Base-by-base conservation (phyloP, 2,888 invertebrate species). In the Papilio demoleus region DNA sequence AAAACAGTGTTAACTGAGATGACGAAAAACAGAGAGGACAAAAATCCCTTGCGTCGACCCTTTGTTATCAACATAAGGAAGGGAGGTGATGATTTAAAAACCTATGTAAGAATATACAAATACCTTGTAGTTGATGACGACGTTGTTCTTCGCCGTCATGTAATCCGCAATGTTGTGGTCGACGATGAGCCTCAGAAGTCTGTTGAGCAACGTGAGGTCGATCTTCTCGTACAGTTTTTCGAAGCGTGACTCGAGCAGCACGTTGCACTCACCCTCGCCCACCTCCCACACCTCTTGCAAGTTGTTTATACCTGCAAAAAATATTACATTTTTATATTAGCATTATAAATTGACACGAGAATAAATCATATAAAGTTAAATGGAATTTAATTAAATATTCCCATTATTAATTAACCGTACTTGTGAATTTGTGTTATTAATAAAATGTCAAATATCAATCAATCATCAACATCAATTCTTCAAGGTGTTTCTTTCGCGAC, bases 101-200 rank as follows among this genome's bases (percentile, higher is more conserved):
- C n/a, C n/a, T n/a, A n/a, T n/a, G n/a, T n/a, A n/a, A n/a, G n/a
- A n/a, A n/a, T n/a, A n/a, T n/a, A 6, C 17, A 42, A 1, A 70
- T 77, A 95, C 95, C 94, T 99, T 99, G 92, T 99, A 99, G 90
- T 99, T 99, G 74, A 99, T 99, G 66, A 99, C 98, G n/a, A 99
- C 99, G 92, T 99, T 99, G 90, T 99, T 99, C 90, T 99, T 99
- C 2, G 99, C 99, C 0, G 99, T 99, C 99, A 99, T 99, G 92
- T 99, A 99, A 94, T 99, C 99, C 76, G 99, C 99, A 81, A 99
- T 99, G 88, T 99, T 99, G 90, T 99, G 99, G 92, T 99, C 99
- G 50, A 99, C 99, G 78, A 99, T 99, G 66, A 99, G 93, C 77
- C 99, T 96, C 64, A 99, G 92, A 80, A 99, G 91, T 87, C 99